Evolutionary conservation across 2,888 invertebrate genomes (phyloP), one percentile per base, ranked within the genome.

Genomic region (Hyposoter dolosus): DNA sequence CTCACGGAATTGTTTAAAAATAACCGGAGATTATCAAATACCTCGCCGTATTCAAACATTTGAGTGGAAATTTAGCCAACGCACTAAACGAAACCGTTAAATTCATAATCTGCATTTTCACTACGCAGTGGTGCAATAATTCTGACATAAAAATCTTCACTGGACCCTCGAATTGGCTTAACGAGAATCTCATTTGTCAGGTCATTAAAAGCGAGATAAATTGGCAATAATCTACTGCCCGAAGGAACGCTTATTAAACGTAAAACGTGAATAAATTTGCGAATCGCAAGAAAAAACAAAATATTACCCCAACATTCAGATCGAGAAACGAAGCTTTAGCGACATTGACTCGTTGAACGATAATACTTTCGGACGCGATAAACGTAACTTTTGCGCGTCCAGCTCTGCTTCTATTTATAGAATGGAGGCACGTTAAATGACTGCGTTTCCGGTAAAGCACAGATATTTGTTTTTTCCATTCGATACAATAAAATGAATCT

Each of bases 401-500:
- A 60, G 43, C 56, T 40, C n/a, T 12, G 68, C 15, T 28, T 82
- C 68, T 76, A 69, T 76, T 82, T 63, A 69, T 82, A 56, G 76
- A 76, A 69, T 60, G 40, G 75, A 68, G n/a, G 40, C 28, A 10
- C 28, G 66, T 74, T 65, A 66, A 65, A 65, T 19, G 17, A 17
- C 23, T 28, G 23, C 40, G 60, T 63, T 60, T 63, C 47, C 19
- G 15, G 69, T 60, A 71, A 12, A n/a, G 50, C 23, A 43, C 65
- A 23, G 28, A 17, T n/a, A n/a, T 3, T 56, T 69, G 23, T 60
- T 60, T 60, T 53, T 50, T 50, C 4, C 74, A 74, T 35, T 53
- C 17, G 65, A 81, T 53, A 74, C 81, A 66, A 74, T n/a, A 72
- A 69, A 80, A 83, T 50, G 81, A 72, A 65, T 47, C 82, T 77